phyloP scores from a whole-genome alignment of 2,797 vertebrate species.

The Brachymystax lenok region DNA sequence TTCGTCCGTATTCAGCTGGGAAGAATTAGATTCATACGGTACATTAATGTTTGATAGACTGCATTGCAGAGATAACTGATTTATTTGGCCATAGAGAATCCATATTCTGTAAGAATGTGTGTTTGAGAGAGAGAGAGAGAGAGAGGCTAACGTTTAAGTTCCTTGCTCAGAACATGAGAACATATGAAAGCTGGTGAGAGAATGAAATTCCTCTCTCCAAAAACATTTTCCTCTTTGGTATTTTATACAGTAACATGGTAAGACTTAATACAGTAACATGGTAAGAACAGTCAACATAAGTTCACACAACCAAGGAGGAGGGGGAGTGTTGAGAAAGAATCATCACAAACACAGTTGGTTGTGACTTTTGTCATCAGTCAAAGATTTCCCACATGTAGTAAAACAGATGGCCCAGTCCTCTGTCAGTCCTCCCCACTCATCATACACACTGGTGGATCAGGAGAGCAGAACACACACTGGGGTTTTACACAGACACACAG shows the following conservation, averaged over 20 bases:
- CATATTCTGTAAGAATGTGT: slow-evolving; percentile 5
- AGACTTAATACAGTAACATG: background rate
- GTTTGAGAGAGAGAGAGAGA: background rate
- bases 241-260: background rate
- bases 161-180: too few relatives aligned
- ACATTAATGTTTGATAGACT: slow-evolving; percentile 76
- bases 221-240: background rate
- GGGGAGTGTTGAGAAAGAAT: background rate
- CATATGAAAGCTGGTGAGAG: too few relatives aligned
- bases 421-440: background rate
- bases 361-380: slow-evolving; percentile 15
- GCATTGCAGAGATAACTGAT: slow-evolving; percentile 66
- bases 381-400: slow-evolving; percentile 13
- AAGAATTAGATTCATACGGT: slow-evolving; percentile 73
- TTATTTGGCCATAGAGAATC: slow-evolving; percentile 51
- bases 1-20: slow-evolving; percentile 66
- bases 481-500: background rate
- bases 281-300: background rate
- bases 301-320: background rate
- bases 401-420: slow-evolving; percentile 6
- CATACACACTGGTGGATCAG: background rate
- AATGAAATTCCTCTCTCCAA: slow-evolving; percentile 19
- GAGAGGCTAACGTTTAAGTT: too few relatives aligned
- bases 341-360: background rate
- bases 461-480: background rate